phyloP scores from a whole-genome alignment of 2,113 vertebrate species.

The Alces alces region DNA sequence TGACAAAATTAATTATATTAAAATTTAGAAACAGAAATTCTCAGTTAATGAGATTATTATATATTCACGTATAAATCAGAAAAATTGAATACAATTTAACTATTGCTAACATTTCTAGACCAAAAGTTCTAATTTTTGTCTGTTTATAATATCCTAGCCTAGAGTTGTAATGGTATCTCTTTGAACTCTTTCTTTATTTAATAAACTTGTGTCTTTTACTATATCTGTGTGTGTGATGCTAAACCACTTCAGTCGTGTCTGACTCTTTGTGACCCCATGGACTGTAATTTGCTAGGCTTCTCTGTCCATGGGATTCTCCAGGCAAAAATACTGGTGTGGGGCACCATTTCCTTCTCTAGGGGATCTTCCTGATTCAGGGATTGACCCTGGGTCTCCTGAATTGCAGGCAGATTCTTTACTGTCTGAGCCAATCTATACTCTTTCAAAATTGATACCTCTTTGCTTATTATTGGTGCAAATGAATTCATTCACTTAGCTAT shows the following conservation, averaged over 20 bases:
- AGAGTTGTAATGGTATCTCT: neutral
- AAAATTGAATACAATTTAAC: neutral
- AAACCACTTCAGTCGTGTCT: neutral
- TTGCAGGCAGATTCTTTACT: neutral
- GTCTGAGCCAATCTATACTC: neutral
- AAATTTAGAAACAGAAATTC: neutral
- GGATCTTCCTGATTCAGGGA: neutral
- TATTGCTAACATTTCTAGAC: neutral
- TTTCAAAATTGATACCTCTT: neutral
- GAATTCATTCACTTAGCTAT: neutral
- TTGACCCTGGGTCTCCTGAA: neutral
- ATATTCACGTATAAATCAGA: neutral
- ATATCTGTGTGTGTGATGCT: neutral
- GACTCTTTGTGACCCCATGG: neutral
- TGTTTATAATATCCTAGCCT: neutral
- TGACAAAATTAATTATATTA: neutral
- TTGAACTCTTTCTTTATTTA: neutral
- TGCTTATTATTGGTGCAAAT: neutral
- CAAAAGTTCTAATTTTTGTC: neutral
- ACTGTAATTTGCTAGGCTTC: neutral
- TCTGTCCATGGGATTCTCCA: neutral
- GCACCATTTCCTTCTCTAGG: neutral
- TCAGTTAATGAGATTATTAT: neutral
- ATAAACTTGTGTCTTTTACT: neutral
- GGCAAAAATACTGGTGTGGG: neutral